Conservation (phyloP, 2,113 vertebrate species). For the Labeo catla region DNA sequence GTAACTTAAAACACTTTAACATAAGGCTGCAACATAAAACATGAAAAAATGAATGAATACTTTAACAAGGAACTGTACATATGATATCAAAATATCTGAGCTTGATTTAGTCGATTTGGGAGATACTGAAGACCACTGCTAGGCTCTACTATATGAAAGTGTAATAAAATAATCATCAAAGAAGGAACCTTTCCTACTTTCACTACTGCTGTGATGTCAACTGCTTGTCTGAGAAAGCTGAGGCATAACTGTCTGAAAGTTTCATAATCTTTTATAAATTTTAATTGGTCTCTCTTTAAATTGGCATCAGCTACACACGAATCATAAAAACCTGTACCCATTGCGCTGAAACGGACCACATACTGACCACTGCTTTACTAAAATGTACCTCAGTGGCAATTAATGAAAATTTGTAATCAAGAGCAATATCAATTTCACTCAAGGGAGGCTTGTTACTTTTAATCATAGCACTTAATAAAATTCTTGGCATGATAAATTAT, state of each 20-base stretch:
- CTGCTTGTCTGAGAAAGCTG: background rate
- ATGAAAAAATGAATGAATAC: no score
- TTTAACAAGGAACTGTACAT: no score
- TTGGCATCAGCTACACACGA: background rate
- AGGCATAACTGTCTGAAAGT: conserved; percentile 1
- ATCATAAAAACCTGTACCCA: background rate
- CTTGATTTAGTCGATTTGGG: background rate
- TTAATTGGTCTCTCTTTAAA: conserved; percentile 37
- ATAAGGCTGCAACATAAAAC: no score
- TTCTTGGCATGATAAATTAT: background rate
- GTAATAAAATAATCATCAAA: conserved; percentile 41
- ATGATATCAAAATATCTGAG: background rate
- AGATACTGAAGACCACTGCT: background rate
- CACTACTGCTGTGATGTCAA: background rate
- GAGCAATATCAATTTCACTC: background rate
- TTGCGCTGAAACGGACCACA: background rate
- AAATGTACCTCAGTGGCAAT: background rate
- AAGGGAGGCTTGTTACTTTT: conserved; percentile 4
- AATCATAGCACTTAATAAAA: conserved; percentile 30
- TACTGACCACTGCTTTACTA: background rate
- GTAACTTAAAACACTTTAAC: no score
- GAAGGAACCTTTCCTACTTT: conserved; percentile 6
- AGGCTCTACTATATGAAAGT: background rate
- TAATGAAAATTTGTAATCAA: background rate
- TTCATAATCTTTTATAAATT: conserved; percentile 22